Conservation (phyloP, 2,797 vertebrate species). For the Rhinella marina region DNA sequence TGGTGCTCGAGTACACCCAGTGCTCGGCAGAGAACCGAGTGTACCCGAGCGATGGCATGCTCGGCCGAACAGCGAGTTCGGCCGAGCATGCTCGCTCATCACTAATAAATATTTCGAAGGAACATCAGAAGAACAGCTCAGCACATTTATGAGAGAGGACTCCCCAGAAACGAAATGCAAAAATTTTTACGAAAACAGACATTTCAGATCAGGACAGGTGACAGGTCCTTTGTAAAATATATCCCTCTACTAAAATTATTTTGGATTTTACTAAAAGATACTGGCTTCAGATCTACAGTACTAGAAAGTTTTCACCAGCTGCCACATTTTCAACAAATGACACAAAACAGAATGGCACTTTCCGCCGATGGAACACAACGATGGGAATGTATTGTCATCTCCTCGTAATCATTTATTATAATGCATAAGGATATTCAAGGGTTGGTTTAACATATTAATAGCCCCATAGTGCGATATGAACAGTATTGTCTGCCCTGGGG, state of each 20-base stretch:
- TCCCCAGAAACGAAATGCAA: no score
- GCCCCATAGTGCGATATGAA: conserved; percentile 45
- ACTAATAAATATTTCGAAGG: no score
- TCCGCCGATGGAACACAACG: not conserved
- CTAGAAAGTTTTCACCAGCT: conserved; percentile 14
- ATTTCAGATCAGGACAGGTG: not conserved
- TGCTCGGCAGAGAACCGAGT: no score
- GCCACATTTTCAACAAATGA: not conserved
- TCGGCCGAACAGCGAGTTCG: no score
- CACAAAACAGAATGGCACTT: not conserved
- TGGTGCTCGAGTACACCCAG: no score
- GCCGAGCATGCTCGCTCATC: no score
- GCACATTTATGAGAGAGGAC: no score
- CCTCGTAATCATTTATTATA: conserved; percentile 39
- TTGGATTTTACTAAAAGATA: not conserved
- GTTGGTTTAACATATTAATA: conserved; percentile 60
- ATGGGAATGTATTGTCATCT: conserved; percentile 36
- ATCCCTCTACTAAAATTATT: not conserved
- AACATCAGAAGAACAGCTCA: no score
- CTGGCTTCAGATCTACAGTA: not conserved
- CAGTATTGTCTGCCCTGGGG: conserved; percentile 49
- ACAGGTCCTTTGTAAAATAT: not conserved
- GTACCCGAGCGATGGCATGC: no score
- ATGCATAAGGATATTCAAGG: conserved; percentile 50
- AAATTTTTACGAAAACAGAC: no score